A percentile compares a stretch with the other conserved stretches of the same genome.
Conservation (phyloP, 2,797 vertebrate species). For the Hypotaenidia philippensis region DNA sequence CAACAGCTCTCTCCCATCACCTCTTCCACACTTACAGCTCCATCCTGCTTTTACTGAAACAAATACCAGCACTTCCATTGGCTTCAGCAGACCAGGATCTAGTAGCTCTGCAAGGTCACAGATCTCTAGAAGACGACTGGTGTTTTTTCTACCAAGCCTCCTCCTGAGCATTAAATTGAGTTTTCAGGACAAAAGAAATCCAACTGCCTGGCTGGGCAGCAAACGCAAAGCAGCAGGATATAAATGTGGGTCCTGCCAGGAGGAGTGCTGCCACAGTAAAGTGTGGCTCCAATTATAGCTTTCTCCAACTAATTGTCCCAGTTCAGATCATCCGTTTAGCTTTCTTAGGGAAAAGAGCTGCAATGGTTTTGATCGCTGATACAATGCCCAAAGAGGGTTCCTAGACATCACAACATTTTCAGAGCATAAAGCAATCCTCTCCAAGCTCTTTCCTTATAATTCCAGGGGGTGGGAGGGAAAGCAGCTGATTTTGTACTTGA, state of each 20-base stretch:
- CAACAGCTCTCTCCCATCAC: background rate
- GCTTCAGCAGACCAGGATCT: background rate
- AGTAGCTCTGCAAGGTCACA: background rate
- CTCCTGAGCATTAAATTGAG: background rate
- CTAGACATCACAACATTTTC: background rate
- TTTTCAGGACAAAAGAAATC: slow-evolving; percentile 2
- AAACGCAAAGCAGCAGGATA: slow-evolving; percentile 6
- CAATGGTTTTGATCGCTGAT: background rate
- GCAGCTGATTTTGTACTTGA: slow-evolving; percentile 5
- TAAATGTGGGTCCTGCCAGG: background rate
- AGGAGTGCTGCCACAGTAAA: background rate
- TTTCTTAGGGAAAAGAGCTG: background rate
- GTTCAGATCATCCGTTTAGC: background rate
- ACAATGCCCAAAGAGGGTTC: background rate
- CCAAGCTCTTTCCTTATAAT: background rate
- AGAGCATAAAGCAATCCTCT: background rate
- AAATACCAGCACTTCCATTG: background rate
- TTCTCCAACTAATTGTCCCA: background rate
- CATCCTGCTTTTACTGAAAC: background rate
- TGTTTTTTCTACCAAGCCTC: background rate
- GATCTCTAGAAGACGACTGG: background rate
- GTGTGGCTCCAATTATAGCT: background rate
- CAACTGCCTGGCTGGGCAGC: background rate
- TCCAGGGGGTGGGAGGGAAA: background rate
- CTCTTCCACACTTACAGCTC: background rate